Evolutionary conservation across 1,140 invertebrate species (phyloP), one percentile per base, ranked within the genome.

Genomic region (Thaumetopoea pityocampa): DNA sequence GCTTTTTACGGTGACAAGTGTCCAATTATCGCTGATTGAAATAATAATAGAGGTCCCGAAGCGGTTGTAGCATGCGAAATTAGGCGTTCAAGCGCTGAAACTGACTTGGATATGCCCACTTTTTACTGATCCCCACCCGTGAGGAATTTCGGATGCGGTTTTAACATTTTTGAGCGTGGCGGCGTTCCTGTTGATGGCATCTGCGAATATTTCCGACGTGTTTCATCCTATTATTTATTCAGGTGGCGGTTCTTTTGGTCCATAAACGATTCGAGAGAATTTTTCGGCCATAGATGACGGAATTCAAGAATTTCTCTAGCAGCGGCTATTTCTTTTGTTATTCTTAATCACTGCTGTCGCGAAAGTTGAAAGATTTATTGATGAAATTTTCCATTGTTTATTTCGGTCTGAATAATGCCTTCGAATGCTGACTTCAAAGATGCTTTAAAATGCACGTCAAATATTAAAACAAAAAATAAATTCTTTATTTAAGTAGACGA

Each of bases 1-100:
- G 38, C 56, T 64, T 63, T 68, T 71, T 69, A 67, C 45, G 45
- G 56, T 54, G 64, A 70, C 69, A 66, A 66, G 49, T 64, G 58
- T 68, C 67, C 69, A 73, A 73, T 73, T 73, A 73, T 62, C 60
- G 61, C 41, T 62, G 69, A 73, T 73, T 70, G 67, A 70, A 73
- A 70, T 70, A 73, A 73, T 73, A 70, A 66, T 70, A 65, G 55
- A 51, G 48, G 47, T 26, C 34, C 41, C 20, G 17, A 37, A 42
- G 43, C 60, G 63, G 47, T 48, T 35, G 38, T 52, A 54, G 67
- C 54, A 69, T 74, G 52, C 58, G 43, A 52, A 54, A 62, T 61
- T 50, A 61, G 57, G 18, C 32, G 23, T 45, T 12, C 12, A 12
- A 38, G 26, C 32, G 35, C 20, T 33, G 8, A 23, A 43, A 22